Evolutionary conservation across 2,113 vertebrate genomes (phyloP), one percentile per base, ranked within the genome.

Genomic region (Ellobius talpinus): DNA sequence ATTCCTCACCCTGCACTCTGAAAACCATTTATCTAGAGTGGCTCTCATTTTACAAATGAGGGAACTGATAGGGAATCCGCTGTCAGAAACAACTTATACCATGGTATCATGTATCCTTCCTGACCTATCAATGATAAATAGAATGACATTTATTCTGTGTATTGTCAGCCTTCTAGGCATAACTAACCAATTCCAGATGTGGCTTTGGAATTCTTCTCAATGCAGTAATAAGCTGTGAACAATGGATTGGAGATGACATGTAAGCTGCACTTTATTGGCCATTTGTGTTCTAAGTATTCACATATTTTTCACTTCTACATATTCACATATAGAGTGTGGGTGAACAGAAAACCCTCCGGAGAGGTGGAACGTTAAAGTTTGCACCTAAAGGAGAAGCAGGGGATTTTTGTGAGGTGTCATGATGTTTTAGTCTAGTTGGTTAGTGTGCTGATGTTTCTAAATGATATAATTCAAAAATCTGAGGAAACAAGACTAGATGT

Each of bases 131-230:
- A 66, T 66, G 45, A 93, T 89, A 96, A 92, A 76, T 87, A 92
- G 70, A 39, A 76, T 87, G 42, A 50, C 66, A 79, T 84, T 94
- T 87, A 92, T 36, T 39, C 14, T 86, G 8, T 31, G 70, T 47
- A 55, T 72, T 81, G 29, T 72, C 33, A 90, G 50, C 47, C 36
- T 52, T 90, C 68, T 13, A 93, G 74, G 52, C 65, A 66, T 73
- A 95, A 52, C 33, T 93, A 92, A 96, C 79, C 23, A 39, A 91
- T 50, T 36, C 65, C 92, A 98, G 47, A 76, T 79, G 76, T 84
- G 26, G 4, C 33, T 21, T 65, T 89, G 73, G 87, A 90, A 76
- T 81, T 70, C 31, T 95, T 68, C 89, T 85, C 84, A 45, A 24
- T 89, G 5, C 13, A 21, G 26, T 36, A 70, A 4, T 45, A 63